Evolutionary conservation across 2,797 vertebrate genomes (phyloP), one percentile per base, ranked within the genome.

Genomic region (Urophycis tenuis): DNA sequence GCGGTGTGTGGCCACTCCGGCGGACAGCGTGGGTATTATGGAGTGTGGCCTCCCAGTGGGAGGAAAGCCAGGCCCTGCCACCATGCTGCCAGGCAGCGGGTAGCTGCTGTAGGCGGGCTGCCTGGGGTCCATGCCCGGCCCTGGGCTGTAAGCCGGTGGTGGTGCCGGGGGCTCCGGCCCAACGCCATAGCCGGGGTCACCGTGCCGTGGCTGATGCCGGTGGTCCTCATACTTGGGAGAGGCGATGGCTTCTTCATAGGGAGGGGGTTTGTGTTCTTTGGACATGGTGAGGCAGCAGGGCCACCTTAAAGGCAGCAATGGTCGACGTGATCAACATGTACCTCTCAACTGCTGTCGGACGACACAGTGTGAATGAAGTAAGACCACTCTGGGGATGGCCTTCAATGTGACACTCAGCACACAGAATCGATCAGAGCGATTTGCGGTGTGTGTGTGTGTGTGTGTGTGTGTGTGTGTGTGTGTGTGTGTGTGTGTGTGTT

Each of bases 161-260:
- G 83, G 88, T 22, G 88, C 81, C 9, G 85, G 85, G 36, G 81
- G 11, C 15, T n/a, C 30, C 31, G 60, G 60, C 60, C 74, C 36
- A 5, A 30, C 64, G 71, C 74, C 74, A 12, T 75, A 75, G 3
- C n/a, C 77, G 19, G 77, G 74, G 35, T 67, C 79, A 22, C 82
- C 84, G 25, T 87, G 87, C 4, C 82, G 83, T 3, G 85, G 81
- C 49, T 81, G 83, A 8, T 86, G 85, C 0, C 92, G 87, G 80
- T 89, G 90, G 25, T 88, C 90, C 5, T 80, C 92, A 0, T 85
- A 79, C 30, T 91, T 81, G 0, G 92, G 89, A 0, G 89, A 90
- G 49, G 94, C 91, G 1, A 95, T 84, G 0, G 94, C 92, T 2
- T 95, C 96, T 41, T 98, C 95, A 0, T 97, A 98, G 0, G 91